Percentiles rank a stretch among this genome's conserved stretches.
Evolutionary conservation across 1,140 invertebrate species (phyloP).

Genomic region (Thrips palmi): DNA sequence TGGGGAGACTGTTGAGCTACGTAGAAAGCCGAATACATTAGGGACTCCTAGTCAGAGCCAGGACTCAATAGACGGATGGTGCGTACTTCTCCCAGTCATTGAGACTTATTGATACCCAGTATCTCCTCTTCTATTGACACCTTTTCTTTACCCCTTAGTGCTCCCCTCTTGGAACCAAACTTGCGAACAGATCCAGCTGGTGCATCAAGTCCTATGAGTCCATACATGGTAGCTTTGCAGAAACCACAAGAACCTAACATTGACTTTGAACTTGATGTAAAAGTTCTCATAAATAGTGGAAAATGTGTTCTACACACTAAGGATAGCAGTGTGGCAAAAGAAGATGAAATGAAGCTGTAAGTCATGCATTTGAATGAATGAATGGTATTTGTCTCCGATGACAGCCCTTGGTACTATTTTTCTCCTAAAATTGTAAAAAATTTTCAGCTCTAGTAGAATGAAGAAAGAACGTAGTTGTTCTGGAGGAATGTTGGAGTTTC

Average conservation of each 20-base stretch:
- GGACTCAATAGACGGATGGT: no score
- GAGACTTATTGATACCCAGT: no score
- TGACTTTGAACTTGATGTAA: conserved; percentile 90
- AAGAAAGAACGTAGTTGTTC: conserved; percentile 51
- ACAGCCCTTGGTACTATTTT: no score
- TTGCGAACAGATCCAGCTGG: no score
- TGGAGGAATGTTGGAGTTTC: conserved; percentile 45
- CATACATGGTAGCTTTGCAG: conserved; percentile 16
- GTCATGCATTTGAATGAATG: no score
- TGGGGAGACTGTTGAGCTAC: neutral
- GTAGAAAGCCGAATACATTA: neutral
- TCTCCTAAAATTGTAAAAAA: no score
- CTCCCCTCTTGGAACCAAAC: no score
- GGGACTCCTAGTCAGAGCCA: no score
- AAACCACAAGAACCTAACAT: conserved; percentile 80
- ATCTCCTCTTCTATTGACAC: no score
- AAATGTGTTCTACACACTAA: conserved; percentile 94
- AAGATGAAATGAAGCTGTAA: conserved; percentile 47
- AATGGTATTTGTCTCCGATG: no score
- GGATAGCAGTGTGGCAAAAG: conserved; percentile 45
- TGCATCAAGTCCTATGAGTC: conserved; percentile 8
- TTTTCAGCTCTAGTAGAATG: conserved; percentile 31
- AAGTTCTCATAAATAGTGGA: conserved; percentile 90
- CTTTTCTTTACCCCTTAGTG: no score
- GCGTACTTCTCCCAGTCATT: no score